Evolutionary conservation across 2,797 vertebrate species (phyloP).

Genomic region (Acrocephalus scirpaceus): DNA sequence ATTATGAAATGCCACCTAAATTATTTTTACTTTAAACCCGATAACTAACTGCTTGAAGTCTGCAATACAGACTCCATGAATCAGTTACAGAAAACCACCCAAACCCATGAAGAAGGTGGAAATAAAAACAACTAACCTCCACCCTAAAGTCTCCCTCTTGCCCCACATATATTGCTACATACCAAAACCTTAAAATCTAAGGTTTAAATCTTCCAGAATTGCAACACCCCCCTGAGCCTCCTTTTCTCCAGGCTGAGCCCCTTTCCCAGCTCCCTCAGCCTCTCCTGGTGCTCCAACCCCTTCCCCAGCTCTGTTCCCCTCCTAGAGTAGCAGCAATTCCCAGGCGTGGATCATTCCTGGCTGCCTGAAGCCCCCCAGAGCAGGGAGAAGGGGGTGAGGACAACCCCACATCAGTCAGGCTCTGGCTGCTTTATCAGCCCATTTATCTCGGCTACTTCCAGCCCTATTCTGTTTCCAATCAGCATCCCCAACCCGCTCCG

Average conservation of each 20-base stretch:
- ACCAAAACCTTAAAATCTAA: no score
- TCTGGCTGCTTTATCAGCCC: background rate
- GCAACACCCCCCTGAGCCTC: background rate
- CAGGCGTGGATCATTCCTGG: background rate
- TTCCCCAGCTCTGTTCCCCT: background rate
- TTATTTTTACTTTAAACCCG: no score
- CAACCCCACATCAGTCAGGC: background rate
- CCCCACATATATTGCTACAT: no score
- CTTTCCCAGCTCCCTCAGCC: background rate
- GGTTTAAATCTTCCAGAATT: no score
- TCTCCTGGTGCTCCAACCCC: background rate
- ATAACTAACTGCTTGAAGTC: no score
- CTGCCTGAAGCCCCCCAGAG: background rate
- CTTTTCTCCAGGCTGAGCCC: background rate
- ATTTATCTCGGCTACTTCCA: background rate
- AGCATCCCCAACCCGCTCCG: rapidly evolving
- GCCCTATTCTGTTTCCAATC: background rate
- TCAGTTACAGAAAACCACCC: no score
- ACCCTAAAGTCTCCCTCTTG: no score
- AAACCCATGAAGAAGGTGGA: no score
- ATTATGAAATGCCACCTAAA: no score
- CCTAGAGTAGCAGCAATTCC: background rate
- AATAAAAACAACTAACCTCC: no score
- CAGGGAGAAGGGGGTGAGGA: background rate
- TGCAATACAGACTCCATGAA: no score